Evolutionary conservation across 92 coral and sea anemone genomes (phyloP), one percentile per base, ranked within the genome.

Genomic region (Pocillopora meandrina): DNA sequence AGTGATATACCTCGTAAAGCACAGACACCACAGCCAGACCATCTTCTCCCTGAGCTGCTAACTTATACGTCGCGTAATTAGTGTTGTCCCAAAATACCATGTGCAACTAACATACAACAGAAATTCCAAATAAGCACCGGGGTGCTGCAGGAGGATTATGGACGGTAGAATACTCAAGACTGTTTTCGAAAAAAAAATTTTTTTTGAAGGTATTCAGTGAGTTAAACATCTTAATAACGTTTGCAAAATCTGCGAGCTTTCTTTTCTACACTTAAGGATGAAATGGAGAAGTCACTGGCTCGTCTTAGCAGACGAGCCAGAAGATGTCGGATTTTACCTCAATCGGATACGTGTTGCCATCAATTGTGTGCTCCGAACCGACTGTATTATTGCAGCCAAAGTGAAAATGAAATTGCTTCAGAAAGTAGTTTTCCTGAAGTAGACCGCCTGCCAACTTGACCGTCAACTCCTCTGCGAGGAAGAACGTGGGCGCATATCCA

Each of bases 321-420:
- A 15, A n/a, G 68, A 23, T 18, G 12, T n/a, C 16, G 33, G 12
- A 68, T 61, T 56, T 70, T 58, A 92, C 92, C 94, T 92, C 95
- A 0, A 68, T 89, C 0, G 95, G 83, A 55, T 92, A 92, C 65
- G 88, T 76, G 76, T 83, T 84, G 10, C 95, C 93, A 77, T 92
- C 95, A 21, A 92, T 85, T 17, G 88, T 91, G 72, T 92, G 95
- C 31, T 92, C 95, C 14, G 95, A 92, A 4, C 95, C 95, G 35
- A 73, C 81, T 0, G 85, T 70, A 72, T 87, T 80, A 42, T 90
- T 71, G 47, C 90, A 77, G 10, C 93, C 95, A 66, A 88, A 92
- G 63, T 92, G 95, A 71, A 92, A 92, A 78, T 89, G 91, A 76
- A 92, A 92, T 78, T 89, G 91, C 61, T 88, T 89, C 21, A 89